phyloP scores from a whole-genome alignment of 1,140 invertebrate species.

The Drosophila nasuta region DNA sequence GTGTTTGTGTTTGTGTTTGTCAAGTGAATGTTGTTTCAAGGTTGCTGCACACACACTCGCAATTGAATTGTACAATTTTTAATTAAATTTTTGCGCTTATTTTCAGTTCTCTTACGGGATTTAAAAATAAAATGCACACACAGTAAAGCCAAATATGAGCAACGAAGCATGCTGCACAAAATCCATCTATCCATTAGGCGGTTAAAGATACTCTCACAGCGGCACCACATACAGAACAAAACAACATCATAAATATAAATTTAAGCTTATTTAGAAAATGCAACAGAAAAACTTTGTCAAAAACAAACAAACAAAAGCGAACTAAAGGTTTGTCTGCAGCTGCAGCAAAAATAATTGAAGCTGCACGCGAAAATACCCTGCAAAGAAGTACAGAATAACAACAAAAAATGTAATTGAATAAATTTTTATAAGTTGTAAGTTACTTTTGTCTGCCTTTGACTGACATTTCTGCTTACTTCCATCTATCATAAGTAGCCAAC shows the following conservation, averaged over 20 bases:
- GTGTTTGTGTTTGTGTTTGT: constrained; percentile 44
- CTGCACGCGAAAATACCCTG: constrained; percentile 23
- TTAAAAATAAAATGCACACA: constrained; percentile 70
- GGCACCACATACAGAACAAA: background rate
- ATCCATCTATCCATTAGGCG: constrained; percentile 4
- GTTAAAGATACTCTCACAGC: background rate
- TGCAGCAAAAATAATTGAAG: constrained; percentile 43
- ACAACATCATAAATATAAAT: constrained; percentile 65
- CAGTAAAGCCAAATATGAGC: constrained; percentile 60
- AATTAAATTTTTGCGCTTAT: constrained; percentile 76
- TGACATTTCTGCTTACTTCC: background rate
- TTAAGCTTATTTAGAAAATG: constrained; percentile 66
- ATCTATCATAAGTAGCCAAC: constrained; percentile 15
- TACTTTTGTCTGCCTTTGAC: background rate
- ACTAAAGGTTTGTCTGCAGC: constrained; percentile 40
- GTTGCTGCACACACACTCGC: constrained; percentile 56
- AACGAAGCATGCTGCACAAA: constrained; percentile 42
- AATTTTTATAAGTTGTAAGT: background rate
- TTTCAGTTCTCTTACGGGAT: constrained; percentile 33
- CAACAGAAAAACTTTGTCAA: constrained; percentile 8
- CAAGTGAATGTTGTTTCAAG: constrained; percentile 73
- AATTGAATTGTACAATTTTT: constrained; percentile 70
- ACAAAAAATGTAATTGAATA: background rate
- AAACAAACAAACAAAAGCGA: constrained; percentile 26
- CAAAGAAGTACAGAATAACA: background rate